Percentiles rank a stretch among this genome's conserved stretches.
Evolutionary conservation across 2,888 invertebrate species (phyloP).

Genomic region (Lamproptera curius): DNA sequence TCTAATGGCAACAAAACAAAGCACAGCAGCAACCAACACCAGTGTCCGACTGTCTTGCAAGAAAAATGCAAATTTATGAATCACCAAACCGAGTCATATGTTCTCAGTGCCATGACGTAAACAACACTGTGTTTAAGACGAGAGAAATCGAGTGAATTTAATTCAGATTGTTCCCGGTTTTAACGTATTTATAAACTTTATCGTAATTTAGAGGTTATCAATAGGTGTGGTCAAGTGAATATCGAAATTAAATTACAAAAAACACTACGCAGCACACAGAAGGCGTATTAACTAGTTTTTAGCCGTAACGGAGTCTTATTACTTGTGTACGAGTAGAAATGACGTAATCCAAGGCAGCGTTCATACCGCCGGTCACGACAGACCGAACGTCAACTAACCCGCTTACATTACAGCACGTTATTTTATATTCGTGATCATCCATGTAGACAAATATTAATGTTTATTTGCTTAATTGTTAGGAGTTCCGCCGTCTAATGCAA

Average conservation of each 20-base stretch:
- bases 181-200: not conserved
- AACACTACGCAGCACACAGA: not conserved
- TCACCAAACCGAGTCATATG: slow-evolving; percentile 61
- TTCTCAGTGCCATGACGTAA: slow-evolving; percentile 59
- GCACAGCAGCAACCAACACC: not conserved
- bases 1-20: slow-evolving; percentile 9
- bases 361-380: slow-evolving; percentile 32
- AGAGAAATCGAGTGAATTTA: slow-evolving; percentile 11
- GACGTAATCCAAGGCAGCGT: slow-evolving; percentile 56
- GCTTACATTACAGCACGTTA: slow-evolving; percentile 35
- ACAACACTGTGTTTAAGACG: slow-evolving; percentile 37
- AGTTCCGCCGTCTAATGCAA: not conserved
- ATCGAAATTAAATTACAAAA: not conserved
- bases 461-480: slow-evolving; percentile 5
- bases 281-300: not conserved
- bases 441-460: slow-evolving; percentile 5
- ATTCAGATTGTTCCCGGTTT: slow-evolving; percentile 10
- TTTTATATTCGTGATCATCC: slow-evolving; percentile 16
- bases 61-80: slow-evolving; percentile 36
- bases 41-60: not conserved
- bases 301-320: not conserved
- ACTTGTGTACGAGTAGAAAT: slow-evolving; percentile 36
- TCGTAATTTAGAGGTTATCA: slow-evolving; percentile 10
- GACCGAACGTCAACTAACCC: slow-evolving; percentile 48
- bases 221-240: too few relatives aligned